Evolutionary conservation across 2,113 vertebrate species (phyloP), one percentile per base, ranked within the genome.

Genomic region (Onychostruthus taczanowskii): DNA sequence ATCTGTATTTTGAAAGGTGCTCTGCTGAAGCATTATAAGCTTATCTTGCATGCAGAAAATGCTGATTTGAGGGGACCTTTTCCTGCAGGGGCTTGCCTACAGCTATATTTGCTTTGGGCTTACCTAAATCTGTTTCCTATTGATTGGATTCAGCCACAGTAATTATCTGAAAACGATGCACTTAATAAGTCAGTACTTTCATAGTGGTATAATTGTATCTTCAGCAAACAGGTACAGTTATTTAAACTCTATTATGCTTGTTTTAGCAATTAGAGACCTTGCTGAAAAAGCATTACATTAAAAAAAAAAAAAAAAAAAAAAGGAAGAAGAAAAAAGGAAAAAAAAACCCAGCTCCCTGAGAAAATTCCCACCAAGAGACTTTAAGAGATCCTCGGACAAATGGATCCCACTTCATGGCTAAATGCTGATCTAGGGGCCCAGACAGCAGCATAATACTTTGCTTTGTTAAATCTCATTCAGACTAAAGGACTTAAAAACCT

Each of bases 81-180:
- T 94, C 84, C 91, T 91, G 69, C 24, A 78, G 73, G 43, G 84
- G 31, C 82, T 86, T 92, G 88, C 55, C 88, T 83, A 6, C 63
- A 84, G 55, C 6, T 28, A 26, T 0, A 1, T 13, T 83, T 72
- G 53, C 84, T 87, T 94, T 95, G 91, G 79, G 78, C 81, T 87
- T 58, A 64, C 74, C 77, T 82, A 47, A 75, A 66, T 62, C 91
- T 92, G 86, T 67, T 92, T 88, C 94, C 90, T 80, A 41, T 69
- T 75, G 82, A 86, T 93, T 67, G 64, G 52, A 12, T 50, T 86
- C 27, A 47, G 76, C 53, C 47, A 44, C 79, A 68, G 44, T 39
- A 72, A 59, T 52, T 70, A 15, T 44, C 72, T 75, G 52, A 74
- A 67, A 55, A 74, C 1, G 3, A 67, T 55, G 72, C 39, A 70